Evolutionary conservation across 2,113 vertebrate genomes (phyloP), one percentile per base, ranked within the genome.

Genomic region (Psettodes erumei): DNA sequence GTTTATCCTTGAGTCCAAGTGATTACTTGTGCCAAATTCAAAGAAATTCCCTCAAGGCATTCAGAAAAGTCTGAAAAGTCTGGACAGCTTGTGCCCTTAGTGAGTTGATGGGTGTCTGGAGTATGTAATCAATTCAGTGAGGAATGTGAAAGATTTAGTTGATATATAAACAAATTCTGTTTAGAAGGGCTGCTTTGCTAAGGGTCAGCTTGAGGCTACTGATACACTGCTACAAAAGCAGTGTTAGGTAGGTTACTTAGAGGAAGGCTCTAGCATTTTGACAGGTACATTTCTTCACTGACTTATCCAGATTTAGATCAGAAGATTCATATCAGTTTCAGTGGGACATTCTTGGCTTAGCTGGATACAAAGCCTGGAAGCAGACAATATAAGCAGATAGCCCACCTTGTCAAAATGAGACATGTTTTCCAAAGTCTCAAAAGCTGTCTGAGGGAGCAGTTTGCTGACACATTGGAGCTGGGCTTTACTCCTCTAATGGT

Each of bases 151-250:
- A 61, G 30, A 74, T 47, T 71, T 74, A 51, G 38, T 66, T 9
- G 27, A 23, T 35, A 43, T 43, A 50, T 15, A 64, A 76, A 65
- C 21, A 30, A 23, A 1, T 33, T 43, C 4, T 47, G 21, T 28
- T 48, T 6, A 15, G 43, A 71, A 62, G 28, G 18, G 58, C 11
- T 59, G 7, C 37, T 13, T 13, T 62, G 30, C 21, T 65, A 51
- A 33, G 15, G 50, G 27, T 64, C 15, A 58, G 54, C 50, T 62
- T 59, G 25, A 75, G 32, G 55, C 55, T 50, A 72, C 51, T 48
- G 64, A 71, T 63, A 27, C 35, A 35, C 28, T 81, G 40, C 70
- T 45, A 50, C 27, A 70, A 43, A 61, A 61, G 56, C 40, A 76
- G 27, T 37, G 9, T 47, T 50, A 4, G 6, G 4, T 15, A 42